These are phyloP conservation scores for Danio rerio DNA, from an alignment of 2,113 vertebrate species.

Conservation along the genomic window DNA sequence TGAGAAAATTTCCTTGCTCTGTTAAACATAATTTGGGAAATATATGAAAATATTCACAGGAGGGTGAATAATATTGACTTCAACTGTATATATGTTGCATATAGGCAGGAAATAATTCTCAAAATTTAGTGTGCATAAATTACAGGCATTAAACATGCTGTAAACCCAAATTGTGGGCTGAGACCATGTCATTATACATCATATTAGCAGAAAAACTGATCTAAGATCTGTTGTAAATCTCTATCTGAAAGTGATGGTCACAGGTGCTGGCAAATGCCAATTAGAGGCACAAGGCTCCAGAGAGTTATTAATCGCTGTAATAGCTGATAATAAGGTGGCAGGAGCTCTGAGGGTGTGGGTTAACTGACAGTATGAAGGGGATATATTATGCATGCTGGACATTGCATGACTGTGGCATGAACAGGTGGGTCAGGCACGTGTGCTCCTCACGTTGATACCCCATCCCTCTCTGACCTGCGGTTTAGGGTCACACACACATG, in stretches of 20 bases:
- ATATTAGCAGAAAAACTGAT: neutral
- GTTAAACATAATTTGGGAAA: no score
- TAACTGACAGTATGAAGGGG: neutral
- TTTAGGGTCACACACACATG: slow-evolving; percentile 8
- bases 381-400: slow-evolving; percentile 6
- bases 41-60: no score
- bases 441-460: neutral
- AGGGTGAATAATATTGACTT: no score
- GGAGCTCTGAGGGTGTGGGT: neutral
- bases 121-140: no score
- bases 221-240: neutral
- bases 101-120: no score
- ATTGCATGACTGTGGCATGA: neutral
- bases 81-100: no score
- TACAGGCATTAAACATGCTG: no score
- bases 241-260: neutral
- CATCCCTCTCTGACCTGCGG: neutral
- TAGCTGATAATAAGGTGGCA: slow-evolving; percentile 9
- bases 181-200: neutral
- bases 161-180: no score
- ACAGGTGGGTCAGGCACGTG: neutral
- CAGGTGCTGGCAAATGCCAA: neutral
- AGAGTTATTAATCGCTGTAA: neutral
- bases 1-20: no score
- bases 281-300: neutral